Evolutionary conservation across 1,140 invertebrate genomes (phyloP).

Genomic region (Caerostris extrusa): DNA sequence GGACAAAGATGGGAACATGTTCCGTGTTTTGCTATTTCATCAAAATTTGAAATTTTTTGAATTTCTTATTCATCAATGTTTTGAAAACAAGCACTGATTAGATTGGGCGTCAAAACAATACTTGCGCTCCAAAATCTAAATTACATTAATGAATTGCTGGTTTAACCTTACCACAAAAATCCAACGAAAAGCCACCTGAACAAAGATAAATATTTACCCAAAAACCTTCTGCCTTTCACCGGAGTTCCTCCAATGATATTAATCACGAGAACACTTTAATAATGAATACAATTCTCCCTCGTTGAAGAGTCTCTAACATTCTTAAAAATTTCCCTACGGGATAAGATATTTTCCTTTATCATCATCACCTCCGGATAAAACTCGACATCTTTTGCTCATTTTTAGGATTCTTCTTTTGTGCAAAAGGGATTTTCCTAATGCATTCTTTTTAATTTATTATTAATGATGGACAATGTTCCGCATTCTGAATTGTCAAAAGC

Average conservation of each 20-base stretch:
- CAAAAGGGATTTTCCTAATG: constrained; percentile 32
- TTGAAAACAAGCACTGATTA: not conserved
- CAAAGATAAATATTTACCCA: constrained; percentile 39
- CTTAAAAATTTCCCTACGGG: constrained; percentile 48
- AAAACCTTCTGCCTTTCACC: not conserved
- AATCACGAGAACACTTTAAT: constrained; percentile 44
- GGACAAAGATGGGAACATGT: too few species aligned
- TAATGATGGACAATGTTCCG: constrained; percentile 39
- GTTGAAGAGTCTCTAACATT: not conserved
- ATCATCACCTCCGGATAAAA: constrained; percentile 34
- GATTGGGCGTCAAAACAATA: not conserved
- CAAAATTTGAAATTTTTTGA: too few species aligned
- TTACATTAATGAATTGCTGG: not conserved
- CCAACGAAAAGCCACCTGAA: not conserved
- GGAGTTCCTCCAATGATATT: constrained; percentile 7
- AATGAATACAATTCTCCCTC: constrained; percentile 28
- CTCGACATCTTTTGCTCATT: constrained; percentile 4
- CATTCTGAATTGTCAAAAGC: not conserved
- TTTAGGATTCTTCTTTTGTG: not conserved
- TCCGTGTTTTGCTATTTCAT: too few species aligned
- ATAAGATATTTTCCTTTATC: constrained; percentile 23
- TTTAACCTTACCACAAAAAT: not conserved
- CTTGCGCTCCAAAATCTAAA: not conserved
- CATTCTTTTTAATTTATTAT: constrained; percentile 63
- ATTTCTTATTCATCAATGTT: too few species aligned